Evolutionary conservation across 2,888 invertebrate species (phyloP).

Genomic region (Lasioglossum morio): DNA sequence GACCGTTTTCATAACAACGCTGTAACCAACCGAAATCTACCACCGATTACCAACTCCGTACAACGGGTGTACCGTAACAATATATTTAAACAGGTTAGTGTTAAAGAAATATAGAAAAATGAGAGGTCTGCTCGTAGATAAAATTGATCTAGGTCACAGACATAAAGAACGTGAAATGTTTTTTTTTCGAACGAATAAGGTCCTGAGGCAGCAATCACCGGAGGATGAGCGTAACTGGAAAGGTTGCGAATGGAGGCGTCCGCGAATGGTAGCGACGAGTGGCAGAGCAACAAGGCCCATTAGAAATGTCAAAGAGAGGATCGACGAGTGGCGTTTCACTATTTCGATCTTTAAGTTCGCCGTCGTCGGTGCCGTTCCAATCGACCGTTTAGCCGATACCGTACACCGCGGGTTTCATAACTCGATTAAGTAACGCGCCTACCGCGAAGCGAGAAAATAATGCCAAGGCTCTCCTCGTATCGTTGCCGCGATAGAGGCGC

Average conservation of each 20-base stretch:
- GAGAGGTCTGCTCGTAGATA: too few species aligned
- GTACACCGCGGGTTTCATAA: constrained; percentile 66
- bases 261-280: background rate
- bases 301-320: constrained; percentile 14
- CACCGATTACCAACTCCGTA: too few species aligned
- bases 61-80: too few species aligned
- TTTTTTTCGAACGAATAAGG: background rate
- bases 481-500: constrained; percentile 53
- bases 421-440: constrained; percentile 70
- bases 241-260: background rate
- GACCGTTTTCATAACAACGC: too few species aligned
- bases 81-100: too few species aligned
- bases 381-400: constrained; percentile 59
- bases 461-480: constrained; percentile 76
- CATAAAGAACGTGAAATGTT: too few species aligned
- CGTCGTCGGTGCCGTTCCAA: constrained; percentile 35
- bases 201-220: background rate
- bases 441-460: constrained; percentile 74
- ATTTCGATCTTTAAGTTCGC: constrained; percentile 34
- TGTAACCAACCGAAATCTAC: too few species aligned
- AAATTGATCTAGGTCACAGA: too few species aligned
- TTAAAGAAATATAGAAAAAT: background rate
- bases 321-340: constrained; percentile 2
- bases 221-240: background rate
- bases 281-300: background rate